Evolutionary conservation across 2,113 vertebrate genomes (phyloP), one percentile per base, ranked within the genome.

Genomic region (Eubucco bourcierii): DNA sequence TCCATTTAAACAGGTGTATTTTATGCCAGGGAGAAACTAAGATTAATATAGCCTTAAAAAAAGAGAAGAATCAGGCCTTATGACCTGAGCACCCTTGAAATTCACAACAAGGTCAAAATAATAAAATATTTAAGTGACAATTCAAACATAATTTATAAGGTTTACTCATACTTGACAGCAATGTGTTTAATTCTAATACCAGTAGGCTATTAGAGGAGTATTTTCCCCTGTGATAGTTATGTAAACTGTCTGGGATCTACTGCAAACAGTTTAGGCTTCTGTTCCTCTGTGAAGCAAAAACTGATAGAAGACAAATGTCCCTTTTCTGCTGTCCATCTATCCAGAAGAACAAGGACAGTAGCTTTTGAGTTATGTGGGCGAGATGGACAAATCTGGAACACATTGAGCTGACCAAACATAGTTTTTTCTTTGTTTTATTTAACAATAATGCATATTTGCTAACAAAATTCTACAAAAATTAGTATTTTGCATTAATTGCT

Each of bases 61-160:
- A 11, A 50, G 61, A 71, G 44, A 81, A 66, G 12, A 80, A 63
- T 68, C 44, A 72, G 37, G 27, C 10, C 34, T 64, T 18, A 21
- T 53, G 72, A 93, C 73, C 75, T 81, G 13, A 90, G 72, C 89
- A 78, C 63, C 59, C 83, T 92, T 97, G 87, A 88, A 86, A 95
- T 78, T 84, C 68, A 79, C 23, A 67, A 84, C 55, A 65, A 84
- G 93, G 59, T 94, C 89, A 97, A 52, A 88, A 78, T 81, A 82
- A 80, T 73, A 47, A 70, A 92, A 96, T 92, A 96, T 95, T 94
- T 95, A 96, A 71, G 80, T 96, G 96, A 95, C 91, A 97, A 93
- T 73, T 95, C 56, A 84, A 77, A 84, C 50, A 76, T 46, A 83
- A 95, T 88, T 88, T 11, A 90, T 91, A 74, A 94, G 44, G 83